Evolutionary conservation across 1,140 invertebrate species (phyloP), one percentile per base, ranked within the genome.

Genomic region (Drosophila prosaltans): DNA sequence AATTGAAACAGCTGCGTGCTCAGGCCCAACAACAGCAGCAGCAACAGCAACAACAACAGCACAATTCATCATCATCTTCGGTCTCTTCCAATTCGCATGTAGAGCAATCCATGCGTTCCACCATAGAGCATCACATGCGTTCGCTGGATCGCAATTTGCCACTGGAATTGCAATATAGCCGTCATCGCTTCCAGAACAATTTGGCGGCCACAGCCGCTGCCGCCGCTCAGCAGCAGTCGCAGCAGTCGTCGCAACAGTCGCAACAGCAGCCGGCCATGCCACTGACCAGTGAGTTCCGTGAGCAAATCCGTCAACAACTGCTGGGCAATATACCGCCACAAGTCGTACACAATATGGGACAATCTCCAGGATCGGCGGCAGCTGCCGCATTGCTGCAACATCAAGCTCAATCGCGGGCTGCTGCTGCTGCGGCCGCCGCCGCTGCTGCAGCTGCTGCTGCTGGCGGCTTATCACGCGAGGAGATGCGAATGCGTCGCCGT

Each of bases 41-140:
- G 60, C 90, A 89, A 6, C 55, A 58, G 9, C 82, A 90, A 32
- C 88, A 90, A 54, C 77, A 88, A 39, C 71, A 69, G 7, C 36
- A 88, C 66, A 91, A 90, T 2, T 80, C 80, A n/a, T 79, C 85
- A 26, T 78, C 90, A 0, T 76, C 85, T 0, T 81, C 84, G 2
- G 79, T 75, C 10, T 69, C 71, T 36, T 81, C 85, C 26, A 76
- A 67, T 10, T 84, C 80, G 1, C 81, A 88, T 5, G 84, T 91
- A 41, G 88, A 91, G 60, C 86, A 90, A 7, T 82, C 86, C 6
- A 91, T 91, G 88, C 91, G 91, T 1, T 91, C 91, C 36, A 90
- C 85, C 41, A 91, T 92, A 0, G 91, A 92, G 63, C 88, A 92
- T 66, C 91, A 92, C 40, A 92, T 92, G 92, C 84, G 91, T 62